Evolutionary conservation across 1,140 invertebrate genomes (phyloP), one percentile per base, ranked within the genome.

Genomic region (Prorops nasuta): DNA sequence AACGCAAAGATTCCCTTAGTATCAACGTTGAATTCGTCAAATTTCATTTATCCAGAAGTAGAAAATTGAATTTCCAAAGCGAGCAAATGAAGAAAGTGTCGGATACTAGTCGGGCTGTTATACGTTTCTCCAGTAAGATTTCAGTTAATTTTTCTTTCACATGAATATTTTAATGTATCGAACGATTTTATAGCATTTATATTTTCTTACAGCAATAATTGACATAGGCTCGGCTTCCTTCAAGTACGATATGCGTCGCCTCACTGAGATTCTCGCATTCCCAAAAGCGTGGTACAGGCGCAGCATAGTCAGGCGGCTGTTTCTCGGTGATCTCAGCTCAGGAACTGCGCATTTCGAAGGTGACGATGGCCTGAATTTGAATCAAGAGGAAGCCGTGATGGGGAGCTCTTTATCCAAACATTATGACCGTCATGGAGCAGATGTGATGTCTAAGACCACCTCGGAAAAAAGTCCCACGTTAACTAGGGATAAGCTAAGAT

Each of bases 211-310:
- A 90, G 91, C 91, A 9, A 94, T 97, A 51, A 87, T 94, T 60
- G 94, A 98, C 75, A 94, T 98, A 65, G 96, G 96, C 20, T 94
- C 91, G n/a, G 96, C 96, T 17, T 94, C 91, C 16, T 98, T 99
- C 72, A 98, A 98, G 68, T 98, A 98, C 74, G 97, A 99, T 71
- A 98, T 98, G 94, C 82, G 96, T 42, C 83, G 96, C n/a, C 73
- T 98, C 46, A 94, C 92, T 1, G 97, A 99, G 78, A 98, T 98
- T 59, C 76, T 99, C 31, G 93, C 94, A 3, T 98, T 99, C 69
- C 96, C 97, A 0, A 97, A 96, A 78, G 96, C 96, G 3, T 99
- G 97, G 96, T 97, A 97, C 69, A 80, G 96, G 17, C 82, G 94
- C 14, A 92, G 90, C 52, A 94, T 98, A 51, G 93, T 97, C 16